Percentiles rank a stretch among this genome's conserved stretches.
Evolutionary conservation across 2,797 vertebrate species (phyloP).

Genomic region (Lepilemur septentrionalis): DNA sequence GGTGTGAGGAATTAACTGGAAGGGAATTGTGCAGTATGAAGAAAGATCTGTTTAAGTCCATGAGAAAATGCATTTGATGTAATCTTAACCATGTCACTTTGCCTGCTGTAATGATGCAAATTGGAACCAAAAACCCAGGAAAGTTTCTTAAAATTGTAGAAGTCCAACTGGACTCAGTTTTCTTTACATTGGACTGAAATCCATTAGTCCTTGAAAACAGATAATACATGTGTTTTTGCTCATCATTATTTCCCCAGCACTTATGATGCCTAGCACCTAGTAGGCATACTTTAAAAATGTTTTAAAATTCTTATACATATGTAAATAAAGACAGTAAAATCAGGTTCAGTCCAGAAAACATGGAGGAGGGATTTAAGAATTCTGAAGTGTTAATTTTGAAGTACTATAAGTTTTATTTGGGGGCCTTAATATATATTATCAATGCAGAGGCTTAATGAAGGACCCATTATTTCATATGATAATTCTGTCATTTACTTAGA

Average conservation of each 20-base stretch:
- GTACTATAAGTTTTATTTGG: neutral
- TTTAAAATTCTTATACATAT: slow-evolving; percentile 23
- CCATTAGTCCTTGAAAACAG: neutral
- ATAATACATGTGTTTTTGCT: slow-evolving; percentile 26
- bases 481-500: neutral
- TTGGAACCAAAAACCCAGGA: neutral
- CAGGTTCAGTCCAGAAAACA: neutral
- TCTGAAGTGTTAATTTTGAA: neutral
- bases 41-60: slow-evolving; percentile 13
- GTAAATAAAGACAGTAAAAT: slow-evolving; percentile 18
- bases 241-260: neutral
- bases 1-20: neutral
- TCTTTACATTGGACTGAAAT: neutral
- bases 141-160: neutral
- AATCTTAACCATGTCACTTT: slow-evolving; percentile 4
- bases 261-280: neutral
- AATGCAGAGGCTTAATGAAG: neutral
- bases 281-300: neutral
- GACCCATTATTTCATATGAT: neutral
- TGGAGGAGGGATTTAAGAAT: neutral
- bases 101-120: neutral
- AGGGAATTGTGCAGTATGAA: neutral
- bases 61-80: slow-evolving; percentile 1
- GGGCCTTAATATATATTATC: neutral
- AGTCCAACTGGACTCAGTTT: neutral